Evolutionary conservation across 2,797 vertebrate species (phyloP).

Genomic region (Paedocypris micromegethes): DNA sequence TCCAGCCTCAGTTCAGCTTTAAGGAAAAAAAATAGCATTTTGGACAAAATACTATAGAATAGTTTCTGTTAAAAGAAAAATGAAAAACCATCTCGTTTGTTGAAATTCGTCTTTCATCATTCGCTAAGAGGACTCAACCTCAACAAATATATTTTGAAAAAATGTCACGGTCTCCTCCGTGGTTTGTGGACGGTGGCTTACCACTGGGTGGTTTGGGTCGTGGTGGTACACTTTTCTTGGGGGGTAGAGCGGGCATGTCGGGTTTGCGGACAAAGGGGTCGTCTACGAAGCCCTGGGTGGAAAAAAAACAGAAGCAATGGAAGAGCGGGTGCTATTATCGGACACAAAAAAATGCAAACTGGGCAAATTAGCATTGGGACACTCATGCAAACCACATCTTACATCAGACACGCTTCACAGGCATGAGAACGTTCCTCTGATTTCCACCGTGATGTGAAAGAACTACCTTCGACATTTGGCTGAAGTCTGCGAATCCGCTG

Average conservation of each 20-base stretch:
- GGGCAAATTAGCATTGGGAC: neutral
- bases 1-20: too few species aligned
- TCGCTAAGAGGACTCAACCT: too few species aligned
- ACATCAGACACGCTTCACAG: neutral
- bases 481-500: slow-evolving; percentile 96
- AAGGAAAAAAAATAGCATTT: too few species aligned
- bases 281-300: slow-evolving; percentile 73
- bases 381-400: slow-evolving; percentile 28
- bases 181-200: slow-evolving; percentile 61
- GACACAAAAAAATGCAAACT: neutral
- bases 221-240: slow-evolving; percentile 89
- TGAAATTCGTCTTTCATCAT: too few species aligned
- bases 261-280: slow-evolving; percentile 89
- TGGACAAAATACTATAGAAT: too few species aligned
- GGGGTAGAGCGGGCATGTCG: slow-evolving; percentile 89
- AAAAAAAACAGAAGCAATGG: neutral
- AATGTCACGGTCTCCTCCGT: neutral
- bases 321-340: neutral
- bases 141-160: too few species aligned
- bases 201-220: slow-evolving; percentile 92
- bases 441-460: too few species aligned
- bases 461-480: slow-evolving; percentile 91
- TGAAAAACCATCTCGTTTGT: too few species aligned
- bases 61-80: too few species aligned
- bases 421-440: neutral